Conservation (phyloP, 2,797 vertebrate genomes). For the Aldrovandia affinis region DNA sequence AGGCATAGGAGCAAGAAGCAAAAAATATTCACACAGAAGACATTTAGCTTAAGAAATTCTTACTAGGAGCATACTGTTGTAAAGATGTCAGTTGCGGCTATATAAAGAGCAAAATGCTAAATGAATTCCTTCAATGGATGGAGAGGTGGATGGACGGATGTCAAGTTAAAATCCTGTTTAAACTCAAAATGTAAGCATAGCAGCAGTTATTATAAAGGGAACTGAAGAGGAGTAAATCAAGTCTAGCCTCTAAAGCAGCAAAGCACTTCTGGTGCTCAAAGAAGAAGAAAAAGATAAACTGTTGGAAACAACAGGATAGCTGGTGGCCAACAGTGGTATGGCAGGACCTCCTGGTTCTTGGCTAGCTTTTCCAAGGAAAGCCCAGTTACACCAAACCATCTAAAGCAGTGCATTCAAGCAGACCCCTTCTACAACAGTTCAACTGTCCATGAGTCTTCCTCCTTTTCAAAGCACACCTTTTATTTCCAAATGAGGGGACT, state of each 20-base stretch:
- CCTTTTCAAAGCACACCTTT: not conserved
- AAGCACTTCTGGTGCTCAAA: slow-evolving; percentile 26
- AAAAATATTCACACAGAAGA: not conserved
- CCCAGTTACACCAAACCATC: not conserved
- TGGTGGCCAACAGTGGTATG: slow-evolving; percentile 7
- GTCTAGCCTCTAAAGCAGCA: slow-evolving; percentile 11
- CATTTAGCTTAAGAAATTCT: not conserved
- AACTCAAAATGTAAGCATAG: slow-evolving; percentile 43
- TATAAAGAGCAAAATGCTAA: slow-evolving; percentile 53
- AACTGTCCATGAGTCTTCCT: not conserved
- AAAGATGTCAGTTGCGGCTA: not conserved
- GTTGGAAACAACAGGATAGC: not conserved
- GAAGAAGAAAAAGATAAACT: not conserved
- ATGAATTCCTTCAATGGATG: not conserved
- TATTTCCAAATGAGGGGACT: not conserved
- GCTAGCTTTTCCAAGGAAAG: not conserved
- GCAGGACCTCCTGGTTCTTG: not conserved
- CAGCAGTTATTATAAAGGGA: slow-evolving; percentile 39
- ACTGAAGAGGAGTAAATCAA: slow-evolving; percentile 39
- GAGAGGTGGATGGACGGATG: not conserved
- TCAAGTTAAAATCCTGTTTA: slow-evolving; percentile 40
- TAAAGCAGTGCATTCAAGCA: slow-evolving; percentile 8
- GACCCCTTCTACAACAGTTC: not conserved
- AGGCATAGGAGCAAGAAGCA: not conserved
- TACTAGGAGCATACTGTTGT: not conserved